Conservation (phyloP, 2,888 invertebrate species). For the Physocephala rufipes region DNA sequence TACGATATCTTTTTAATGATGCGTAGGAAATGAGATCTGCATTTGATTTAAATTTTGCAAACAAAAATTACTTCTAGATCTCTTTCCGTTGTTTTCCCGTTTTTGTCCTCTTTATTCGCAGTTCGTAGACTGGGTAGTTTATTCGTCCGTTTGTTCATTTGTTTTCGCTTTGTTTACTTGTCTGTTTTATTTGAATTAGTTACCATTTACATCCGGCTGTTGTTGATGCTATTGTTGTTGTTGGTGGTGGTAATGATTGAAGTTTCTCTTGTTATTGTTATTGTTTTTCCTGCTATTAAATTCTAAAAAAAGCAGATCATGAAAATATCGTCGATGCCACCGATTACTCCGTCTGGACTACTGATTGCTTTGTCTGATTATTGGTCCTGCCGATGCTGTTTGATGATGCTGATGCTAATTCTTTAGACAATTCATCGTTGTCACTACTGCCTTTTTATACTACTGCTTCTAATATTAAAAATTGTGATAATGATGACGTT, state of each 20-base stretch:
- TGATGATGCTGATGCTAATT: constrained; percentile 7
- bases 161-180: not conserved
- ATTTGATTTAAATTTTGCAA: too few species aligned
- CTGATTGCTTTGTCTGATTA: not conserved
- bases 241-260: constrained; percentile 16
- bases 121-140: too few species aligned
- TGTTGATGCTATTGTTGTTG: constrained; percentile 12
- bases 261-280: constrained; percentile 9
- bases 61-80: too few species aligned
- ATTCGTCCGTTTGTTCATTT: too few species aligned
- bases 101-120: too few species aligned
- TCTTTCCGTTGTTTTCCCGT: too few species aligned
- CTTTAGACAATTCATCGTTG: too few species aligned
- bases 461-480: constrained; percentile 4
- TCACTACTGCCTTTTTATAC: not conserved
- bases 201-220: constrained; percentile 22
- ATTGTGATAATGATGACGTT: not conserved
- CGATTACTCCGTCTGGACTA: not conserved
- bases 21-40: too few species aligned
- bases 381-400: not conserved
- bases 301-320: not conserved
- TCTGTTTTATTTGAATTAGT: constrained; percentile 12
- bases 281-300: constrained; percentile 16
- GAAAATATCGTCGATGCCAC: constrained; percentile 26
- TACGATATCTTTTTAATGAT: too few species aligned